These are phyloP conservation scores for Apis florea DNA, from an alignment of 1,140 invertebrate species.

Conservation along the genomic window DNA sequence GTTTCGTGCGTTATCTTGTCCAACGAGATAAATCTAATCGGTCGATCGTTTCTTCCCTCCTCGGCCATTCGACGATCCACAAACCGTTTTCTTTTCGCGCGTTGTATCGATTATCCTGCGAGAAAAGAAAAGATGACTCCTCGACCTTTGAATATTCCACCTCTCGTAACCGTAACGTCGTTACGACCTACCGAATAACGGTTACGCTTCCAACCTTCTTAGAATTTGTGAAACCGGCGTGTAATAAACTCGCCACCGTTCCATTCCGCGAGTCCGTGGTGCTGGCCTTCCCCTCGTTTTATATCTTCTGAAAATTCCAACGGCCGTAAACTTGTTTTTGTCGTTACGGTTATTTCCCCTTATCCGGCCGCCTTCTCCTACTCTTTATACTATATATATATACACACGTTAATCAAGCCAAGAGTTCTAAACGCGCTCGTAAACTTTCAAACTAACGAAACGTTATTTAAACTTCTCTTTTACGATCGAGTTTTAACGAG, in stretches of 20 bases:
- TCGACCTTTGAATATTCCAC: constrained; percentile 11
- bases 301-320: constrained; percentile 31
- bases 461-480: not conserved
- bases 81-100: constrained; percentile 22
- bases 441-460: not conserved
- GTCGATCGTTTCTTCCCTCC: not conserved
- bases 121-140: not conserved
- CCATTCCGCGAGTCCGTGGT: not conserved
- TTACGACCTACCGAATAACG: not conserved
- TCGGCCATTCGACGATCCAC: constrained; percentile 22
- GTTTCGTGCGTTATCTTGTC: not conserved
- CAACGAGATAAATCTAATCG: not conserved
- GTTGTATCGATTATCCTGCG: no score
- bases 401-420: not conserved
- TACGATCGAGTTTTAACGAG: not conserved
- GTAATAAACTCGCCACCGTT: constrained; percentile 5
- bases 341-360: not conserved
- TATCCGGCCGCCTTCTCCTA: not conserved
- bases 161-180: not conserved
- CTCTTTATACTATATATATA: no score
- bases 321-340: not conserved
- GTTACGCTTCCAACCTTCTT: not conserved
- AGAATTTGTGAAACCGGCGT: not conserved
- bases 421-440: not conserved
- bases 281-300: constrained; percentile 10